phyloP scores from a whole-genome alignment of 2,113 vertebrate genomes.

The Tupaia chinensis region DNA sequence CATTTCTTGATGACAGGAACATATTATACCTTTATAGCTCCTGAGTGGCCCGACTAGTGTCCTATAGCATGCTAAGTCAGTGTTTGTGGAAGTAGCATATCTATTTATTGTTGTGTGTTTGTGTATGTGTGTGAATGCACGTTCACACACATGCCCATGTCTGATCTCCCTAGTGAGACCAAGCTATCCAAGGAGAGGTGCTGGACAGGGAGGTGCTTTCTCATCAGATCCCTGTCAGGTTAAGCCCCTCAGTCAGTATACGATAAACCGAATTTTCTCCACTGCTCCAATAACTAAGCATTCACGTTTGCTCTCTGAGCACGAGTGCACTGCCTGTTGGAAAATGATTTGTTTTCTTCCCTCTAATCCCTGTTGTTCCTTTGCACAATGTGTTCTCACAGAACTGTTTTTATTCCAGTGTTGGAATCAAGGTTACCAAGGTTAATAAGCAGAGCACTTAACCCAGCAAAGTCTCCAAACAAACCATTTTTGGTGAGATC shows the following conservation, averaged over 20 bases:
- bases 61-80: neutral
- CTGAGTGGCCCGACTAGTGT: neutral
- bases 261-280: neutral
- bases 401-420: constrained; percentile 17
- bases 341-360: constrained; percentile 10
- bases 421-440: constrained; percentile 54
- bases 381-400: constrained; percentile 34
- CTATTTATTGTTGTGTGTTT: neutral
- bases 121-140: neutral
- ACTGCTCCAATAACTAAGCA: neutral
- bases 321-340: neutral
- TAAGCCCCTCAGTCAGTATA: neutral
- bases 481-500: constrained; percentile 18
- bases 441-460: constrained; percentile 38
- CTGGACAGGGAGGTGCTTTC: neutral
- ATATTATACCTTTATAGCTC: neutral
- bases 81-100: neutral
- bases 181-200: neutral
- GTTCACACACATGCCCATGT: neutral
- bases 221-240: neutral
- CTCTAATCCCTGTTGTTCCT: neutral
- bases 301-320: neutral
- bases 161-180: neutral
- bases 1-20: neutral
- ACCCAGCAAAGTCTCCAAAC: neutral